A percentile compares a stretch with the other conserved stretches of the same genome.
Conservation (phyloP, 2,113 vertebrate species). For the Heliornis fulica region DNA sequence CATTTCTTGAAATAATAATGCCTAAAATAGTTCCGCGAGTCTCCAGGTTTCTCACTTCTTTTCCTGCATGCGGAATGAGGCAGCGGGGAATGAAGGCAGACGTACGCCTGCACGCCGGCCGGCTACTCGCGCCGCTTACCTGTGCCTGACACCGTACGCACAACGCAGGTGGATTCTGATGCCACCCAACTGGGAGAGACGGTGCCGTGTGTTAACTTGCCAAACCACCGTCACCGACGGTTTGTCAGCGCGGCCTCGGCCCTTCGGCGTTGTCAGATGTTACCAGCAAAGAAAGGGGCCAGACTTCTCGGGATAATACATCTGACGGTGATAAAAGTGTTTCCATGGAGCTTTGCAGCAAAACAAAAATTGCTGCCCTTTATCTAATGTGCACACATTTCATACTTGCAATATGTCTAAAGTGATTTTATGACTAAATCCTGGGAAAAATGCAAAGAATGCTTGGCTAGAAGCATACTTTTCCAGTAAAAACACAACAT, state of each 20-base stretch:
- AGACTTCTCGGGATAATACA: slow-evolving; percentile 28
- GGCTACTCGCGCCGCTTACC: not conserved
- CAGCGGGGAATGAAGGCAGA: not conserved
- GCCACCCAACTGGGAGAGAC: not conserved
- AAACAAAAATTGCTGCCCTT: slow-evolving; percentile 63
- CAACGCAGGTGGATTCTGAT: not conserved
- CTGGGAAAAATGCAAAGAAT: slow-evolving; percentile 81
- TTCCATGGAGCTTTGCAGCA: slow-evolving; percentile 43
- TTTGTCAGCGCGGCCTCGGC: not conserved
- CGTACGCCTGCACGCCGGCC: not conserved
- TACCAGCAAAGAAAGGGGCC: not conserved
- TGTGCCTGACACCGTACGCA: not conserved
- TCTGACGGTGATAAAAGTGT: slow-evolving; percentile 44
- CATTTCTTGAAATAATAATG: slow-evolving; percentile 61
- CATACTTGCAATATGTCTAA: slow-evolving; percentile 68
- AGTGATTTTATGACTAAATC: slow-evolving; percentile 76
- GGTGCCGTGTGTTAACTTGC: not conserved
- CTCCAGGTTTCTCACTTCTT: slow-evolving; percentile 24
- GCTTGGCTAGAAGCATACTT: slow-evolving; percentile 68
- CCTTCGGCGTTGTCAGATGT: not conserved
- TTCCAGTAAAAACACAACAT: slow-evolving; percentile 78
- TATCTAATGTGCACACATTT: slow-evolving; percentile 72
- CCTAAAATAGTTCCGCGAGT: slow-evolving; percentile 51
- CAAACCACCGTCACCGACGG: not conserved
- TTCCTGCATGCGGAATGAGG: not conserved